A percentile compares a stretch with the other conserved stretches of the same genome.
Conservation (phyloP, 1,140 invertebrate genomes). For the Doryteuthis pealeii region DNA sequence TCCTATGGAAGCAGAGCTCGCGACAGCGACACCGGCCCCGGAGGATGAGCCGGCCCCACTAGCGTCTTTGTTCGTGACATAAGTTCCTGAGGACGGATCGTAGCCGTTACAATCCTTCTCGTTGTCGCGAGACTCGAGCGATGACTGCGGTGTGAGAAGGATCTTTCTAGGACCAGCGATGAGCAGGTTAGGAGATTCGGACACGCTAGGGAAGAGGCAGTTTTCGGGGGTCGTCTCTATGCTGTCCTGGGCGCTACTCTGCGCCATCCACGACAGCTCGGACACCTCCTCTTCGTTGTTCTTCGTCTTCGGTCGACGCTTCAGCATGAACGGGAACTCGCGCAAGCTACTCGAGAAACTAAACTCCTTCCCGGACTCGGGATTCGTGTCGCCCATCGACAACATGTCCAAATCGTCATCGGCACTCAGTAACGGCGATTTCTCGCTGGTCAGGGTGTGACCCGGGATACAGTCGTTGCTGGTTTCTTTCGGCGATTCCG, state of each 20-base stretch:
- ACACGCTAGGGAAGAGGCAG: background rate
- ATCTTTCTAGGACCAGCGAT: background rate
- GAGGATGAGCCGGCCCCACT: background rate
- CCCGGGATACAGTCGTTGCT: background rate
- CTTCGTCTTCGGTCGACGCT: background rate
- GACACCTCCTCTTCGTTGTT: background rate
- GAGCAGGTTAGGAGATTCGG: background rate
- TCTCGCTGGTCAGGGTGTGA: background rate
- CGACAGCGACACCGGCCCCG: background rate
- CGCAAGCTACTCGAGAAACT: background rate
- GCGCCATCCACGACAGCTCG: background rate
- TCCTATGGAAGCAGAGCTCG: background rate
- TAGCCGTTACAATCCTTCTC: background rate
- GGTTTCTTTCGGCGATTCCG: background rate
- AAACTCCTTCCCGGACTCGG: background rate
- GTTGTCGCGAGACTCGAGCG: background rate
- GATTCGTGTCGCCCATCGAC: background rate
- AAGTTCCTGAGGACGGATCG: background rate
- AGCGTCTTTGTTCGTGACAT: background rate
- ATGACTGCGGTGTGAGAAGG: background rate
- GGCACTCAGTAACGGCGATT: background rate
- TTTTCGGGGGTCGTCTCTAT: background rate
- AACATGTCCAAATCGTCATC: background rate
- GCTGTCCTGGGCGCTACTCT: background rate
- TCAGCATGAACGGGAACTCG: background rate